Base-by-base conservation (phyloP, 1,140 invertebrate species). In the Ladona fulva region DNA sequence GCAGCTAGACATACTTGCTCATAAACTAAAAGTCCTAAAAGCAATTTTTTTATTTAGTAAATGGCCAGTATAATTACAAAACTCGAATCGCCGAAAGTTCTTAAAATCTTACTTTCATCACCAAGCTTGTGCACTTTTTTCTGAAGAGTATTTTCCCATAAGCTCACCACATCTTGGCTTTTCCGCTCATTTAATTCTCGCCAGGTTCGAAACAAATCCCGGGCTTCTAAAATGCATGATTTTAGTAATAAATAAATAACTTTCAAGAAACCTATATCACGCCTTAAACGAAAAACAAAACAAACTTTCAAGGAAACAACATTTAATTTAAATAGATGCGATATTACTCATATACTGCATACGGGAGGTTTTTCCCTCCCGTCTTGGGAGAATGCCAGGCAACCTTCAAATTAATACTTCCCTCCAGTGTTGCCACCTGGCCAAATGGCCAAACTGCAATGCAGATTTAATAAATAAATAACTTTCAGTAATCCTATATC, bases 1-100 rank as follows among this genome's bases (percentile, higher is more conserved):
- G 96, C 94, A 75, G 97, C 97, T 79, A 98, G 88, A 80, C 93
- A 94, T 22, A 98, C 95, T 91, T 98, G 96, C 84, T 98, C 96
- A 81, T 95, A 86, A 59, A 97, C 90, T 76, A 94, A 85, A 89
- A 94, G 95, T 83, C 94, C 95, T 97, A 83, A 76, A 90, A 76
- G 3, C 16, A n/a, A 29, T 29, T 14, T 52, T 52, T 74, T 75
- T 44, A 0, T 37, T 5, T 73, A 24, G 24, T 42, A 16, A 78
- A 78, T 37, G 5, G 44, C 42, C 66, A 77, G 24, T 29, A 66
- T 25, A 19, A 11, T 76, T 12, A 5, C 7, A 0, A 11, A 79
- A 0, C 77, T 76, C 66, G 44, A 75, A 76, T n/a, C n/a, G n/a
- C 76, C 79, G n/a, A 37, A 76, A 0, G 0, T 29, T 74, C 52